phyloP scores from a whole-genome alignment of 1,140 invertebrate species.

The Aphis gossypii region DNA sequence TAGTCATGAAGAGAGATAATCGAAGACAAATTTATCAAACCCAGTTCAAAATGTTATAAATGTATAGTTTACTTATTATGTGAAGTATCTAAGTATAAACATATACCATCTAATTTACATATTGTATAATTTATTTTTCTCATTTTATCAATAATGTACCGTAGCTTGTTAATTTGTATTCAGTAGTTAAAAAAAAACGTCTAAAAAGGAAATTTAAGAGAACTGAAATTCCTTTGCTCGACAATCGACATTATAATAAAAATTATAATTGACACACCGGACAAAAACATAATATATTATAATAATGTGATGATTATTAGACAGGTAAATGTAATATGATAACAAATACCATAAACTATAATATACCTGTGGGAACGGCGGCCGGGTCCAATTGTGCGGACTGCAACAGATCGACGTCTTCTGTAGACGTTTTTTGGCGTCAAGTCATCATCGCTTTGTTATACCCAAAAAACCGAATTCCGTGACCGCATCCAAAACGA shows the following conservation, averaged over 20 bases:
- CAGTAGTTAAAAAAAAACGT: neutral
- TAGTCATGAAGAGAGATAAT: too few relatives aligned
- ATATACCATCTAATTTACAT: neutral
- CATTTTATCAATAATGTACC: neutral
- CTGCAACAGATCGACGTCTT: conserved; percentile 56
- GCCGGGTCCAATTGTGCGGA: conserved; percentile 54
- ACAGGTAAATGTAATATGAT: neutral
- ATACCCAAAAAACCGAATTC: neutral
- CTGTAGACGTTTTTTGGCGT: conserved; percentile 48
- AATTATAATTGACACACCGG: neutral
- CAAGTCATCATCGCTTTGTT: conserved; percentile 40
- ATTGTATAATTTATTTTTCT: neutral
- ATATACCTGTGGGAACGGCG: conserved; percentile 49
- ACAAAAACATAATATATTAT: neutral
- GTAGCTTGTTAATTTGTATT: neutral
- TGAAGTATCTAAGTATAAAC: neutral
- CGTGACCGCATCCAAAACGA: neutral
- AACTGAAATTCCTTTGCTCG: neutral
- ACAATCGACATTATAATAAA: neutral
- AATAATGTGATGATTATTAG: neutral
- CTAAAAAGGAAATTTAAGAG: neutral
- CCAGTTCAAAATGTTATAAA: too few relatives aligned
- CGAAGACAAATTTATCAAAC: too few relatives aligned
- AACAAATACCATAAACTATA: neutral
- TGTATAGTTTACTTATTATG: too few relatives aligned